Evolutionary conservation across 23 tunicate genomes (phyloP).

Genomic region (Halocynthia aurantium): DNA sequence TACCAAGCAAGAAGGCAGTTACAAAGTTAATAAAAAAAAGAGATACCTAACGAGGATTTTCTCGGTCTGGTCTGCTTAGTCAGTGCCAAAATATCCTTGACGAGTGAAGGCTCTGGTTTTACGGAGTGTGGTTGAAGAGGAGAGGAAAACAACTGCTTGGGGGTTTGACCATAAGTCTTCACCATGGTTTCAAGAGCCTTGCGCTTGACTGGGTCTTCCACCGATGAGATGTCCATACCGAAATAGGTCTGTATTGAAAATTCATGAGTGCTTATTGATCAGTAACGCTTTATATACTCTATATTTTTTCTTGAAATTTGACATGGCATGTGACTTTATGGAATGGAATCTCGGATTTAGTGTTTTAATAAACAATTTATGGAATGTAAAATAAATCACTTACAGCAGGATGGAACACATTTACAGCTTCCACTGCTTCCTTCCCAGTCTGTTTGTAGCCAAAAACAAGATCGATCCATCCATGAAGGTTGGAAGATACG

Average conservation of each 20-base stretch:
- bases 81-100: conserved; percentile 4
- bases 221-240: conserved; percentile 70
- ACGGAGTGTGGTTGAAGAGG: conserved; percentile 57
- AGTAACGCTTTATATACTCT: background rate
- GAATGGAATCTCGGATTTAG: background rate
- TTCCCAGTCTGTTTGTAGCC: conserved; percentile 91
- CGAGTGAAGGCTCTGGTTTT: background rate
- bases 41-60: conserved; percentile 16
- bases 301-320: background rate
- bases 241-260: conserved; percentile 64
- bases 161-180: conserved; percentile 98
- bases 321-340: too few relatives aligned
- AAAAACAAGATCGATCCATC: conserved; percentile 95
- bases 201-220: conserved; percentile 82
- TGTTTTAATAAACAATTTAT: background rate
- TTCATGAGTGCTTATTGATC: background rate
- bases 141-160: conserved; percentile 65
- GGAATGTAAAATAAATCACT: conserved; percentile 16
- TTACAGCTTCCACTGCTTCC: conserved; percentile 81
- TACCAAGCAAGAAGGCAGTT: background rate
- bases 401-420: conserved; percentile 96
- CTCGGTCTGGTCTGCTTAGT: background rate
- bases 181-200: conserved; percentile 97
- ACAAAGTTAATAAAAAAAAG: background rate
- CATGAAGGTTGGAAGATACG: conserved; percentile 63